These are phyloP conservation scores for Netelia inedita DNA, from an alignment of 2,888 invertebrate species.

Conservation along the genomic window DNA sequence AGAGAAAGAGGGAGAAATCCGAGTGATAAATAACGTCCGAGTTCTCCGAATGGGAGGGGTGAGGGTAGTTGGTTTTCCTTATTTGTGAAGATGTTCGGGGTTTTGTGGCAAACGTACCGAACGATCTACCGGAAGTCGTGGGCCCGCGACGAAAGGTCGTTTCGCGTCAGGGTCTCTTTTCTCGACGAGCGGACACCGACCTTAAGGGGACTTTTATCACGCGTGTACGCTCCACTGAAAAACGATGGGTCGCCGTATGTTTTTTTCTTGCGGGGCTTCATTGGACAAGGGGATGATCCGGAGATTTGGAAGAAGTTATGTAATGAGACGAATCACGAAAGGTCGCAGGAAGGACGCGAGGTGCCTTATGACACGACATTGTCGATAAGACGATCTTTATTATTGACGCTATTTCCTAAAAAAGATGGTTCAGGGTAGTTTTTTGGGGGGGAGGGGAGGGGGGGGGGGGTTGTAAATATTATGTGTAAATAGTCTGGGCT, in stretches of 20 bases:
- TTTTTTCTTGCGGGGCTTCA: background rate
- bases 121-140: background rate
- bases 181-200: background rate
- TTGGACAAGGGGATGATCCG: background rate
- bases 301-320: background rate
- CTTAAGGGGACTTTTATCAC: background rate
- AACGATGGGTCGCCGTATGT: no score
- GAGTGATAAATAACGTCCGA: conserved; percentile 59
- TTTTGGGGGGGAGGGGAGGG: no score
- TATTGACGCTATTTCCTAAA: background rate
- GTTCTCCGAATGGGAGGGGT: background rate
- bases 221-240: no score
- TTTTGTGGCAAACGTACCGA: background rate
- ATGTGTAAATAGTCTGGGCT: no score
- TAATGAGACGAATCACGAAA: conserved; percentile 9
- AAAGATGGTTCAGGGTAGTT: background rate
- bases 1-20: background rate
- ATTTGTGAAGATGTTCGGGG: conserved; percentile 18
- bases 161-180: background rate
- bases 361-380: no score
- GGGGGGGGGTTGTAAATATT: no score
- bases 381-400: background rate
- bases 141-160: background rate
- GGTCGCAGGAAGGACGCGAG: background rate
- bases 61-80: conserved; percentile 28